Conservation (phyloP, 2,113 vertebrate species). For the Platichthys flesus region DNA sequence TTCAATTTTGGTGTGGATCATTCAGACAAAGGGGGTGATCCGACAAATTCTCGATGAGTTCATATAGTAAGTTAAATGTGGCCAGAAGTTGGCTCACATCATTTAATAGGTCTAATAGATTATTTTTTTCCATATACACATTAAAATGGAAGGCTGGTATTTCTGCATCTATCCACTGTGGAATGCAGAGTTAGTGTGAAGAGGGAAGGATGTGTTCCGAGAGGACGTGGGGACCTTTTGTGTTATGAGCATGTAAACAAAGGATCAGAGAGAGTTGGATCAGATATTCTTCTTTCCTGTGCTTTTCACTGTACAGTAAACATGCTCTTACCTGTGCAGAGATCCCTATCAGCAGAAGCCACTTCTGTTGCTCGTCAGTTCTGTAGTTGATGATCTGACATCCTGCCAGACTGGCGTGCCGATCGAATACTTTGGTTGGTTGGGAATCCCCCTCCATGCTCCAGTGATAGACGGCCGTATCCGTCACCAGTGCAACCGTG, state of each 20-base stretch:
- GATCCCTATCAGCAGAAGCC: conserved; percentile 92
- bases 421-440: conserved; percentile 91
- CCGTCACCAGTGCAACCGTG: conserved; percentile 91
- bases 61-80: background rate
- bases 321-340: conserved; percentile 88
- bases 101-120: background rate
- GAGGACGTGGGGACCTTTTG: background rate
- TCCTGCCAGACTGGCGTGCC: conserved; percentile 89
- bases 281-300: background rate
- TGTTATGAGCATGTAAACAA: background rate
- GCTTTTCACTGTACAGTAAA: conserved; percentile 2
- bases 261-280: conserved; percentile 4
- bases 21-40: too few species aligned
- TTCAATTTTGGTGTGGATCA: too few species aligned
- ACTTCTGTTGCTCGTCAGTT: conserved; percentile 92
- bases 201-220: background rate
- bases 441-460: conserved; percentile 94
- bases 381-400: conserved; percentile 95
- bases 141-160: background rate
- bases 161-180: background rate
- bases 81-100: too few species aligned
- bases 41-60: background rate
- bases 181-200: background rate
- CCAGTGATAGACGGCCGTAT: conserved; percentile 92
- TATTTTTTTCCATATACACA: background rate